Evolutionary conservation across 2,797 vertebrate genomes (phyloP).

Genomic region (Propithecus deckenii): DNA sequence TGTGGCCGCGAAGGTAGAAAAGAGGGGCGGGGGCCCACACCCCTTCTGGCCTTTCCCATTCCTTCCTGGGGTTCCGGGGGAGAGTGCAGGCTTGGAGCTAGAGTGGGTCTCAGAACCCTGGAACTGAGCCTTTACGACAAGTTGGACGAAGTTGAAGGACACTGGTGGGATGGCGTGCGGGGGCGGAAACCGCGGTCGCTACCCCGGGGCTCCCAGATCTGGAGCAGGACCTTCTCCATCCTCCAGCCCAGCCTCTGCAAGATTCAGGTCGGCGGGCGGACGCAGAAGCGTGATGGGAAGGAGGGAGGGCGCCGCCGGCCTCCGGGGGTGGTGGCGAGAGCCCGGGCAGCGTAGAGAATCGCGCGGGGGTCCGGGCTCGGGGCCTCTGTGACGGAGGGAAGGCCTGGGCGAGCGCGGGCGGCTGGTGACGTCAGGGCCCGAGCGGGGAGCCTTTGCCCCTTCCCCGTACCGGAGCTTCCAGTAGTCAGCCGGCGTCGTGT

Average conservation of each 20-base stretch:
- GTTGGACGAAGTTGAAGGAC: constrained; percentile 8
- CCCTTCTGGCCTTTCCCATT: neutral
- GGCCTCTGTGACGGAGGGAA: neutral
- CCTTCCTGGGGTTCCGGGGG: too few relatives aligned
- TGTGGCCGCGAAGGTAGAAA: neutral
- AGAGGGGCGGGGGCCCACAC: neutral
- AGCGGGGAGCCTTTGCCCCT: neutral
- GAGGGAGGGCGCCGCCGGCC: neutral
- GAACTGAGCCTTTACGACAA: neutral
- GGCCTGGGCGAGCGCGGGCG: neutral
- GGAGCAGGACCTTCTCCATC: neutral
- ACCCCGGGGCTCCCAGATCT: neutral
- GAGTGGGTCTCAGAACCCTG: neutral
- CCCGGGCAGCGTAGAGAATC: neutral
- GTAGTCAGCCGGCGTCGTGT: neutral
- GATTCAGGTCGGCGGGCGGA: neutral
- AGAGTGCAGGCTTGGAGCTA: neutral
- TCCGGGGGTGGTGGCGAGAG: neutral
- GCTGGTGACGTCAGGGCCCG: neutral
- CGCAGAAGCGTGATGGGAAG: neutral
- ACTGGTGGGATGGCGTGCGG: neutral
- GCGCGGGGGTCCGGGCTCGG: neutral
- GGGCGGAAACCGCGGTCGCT: neutral
- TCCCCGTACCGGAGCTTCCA: neutral
- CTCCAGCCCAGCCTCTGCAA: neutral